phyloP scores from a whole-genome alignment of 1,140 invertebrate genomes.

The Eumeta japonica region DNA sequence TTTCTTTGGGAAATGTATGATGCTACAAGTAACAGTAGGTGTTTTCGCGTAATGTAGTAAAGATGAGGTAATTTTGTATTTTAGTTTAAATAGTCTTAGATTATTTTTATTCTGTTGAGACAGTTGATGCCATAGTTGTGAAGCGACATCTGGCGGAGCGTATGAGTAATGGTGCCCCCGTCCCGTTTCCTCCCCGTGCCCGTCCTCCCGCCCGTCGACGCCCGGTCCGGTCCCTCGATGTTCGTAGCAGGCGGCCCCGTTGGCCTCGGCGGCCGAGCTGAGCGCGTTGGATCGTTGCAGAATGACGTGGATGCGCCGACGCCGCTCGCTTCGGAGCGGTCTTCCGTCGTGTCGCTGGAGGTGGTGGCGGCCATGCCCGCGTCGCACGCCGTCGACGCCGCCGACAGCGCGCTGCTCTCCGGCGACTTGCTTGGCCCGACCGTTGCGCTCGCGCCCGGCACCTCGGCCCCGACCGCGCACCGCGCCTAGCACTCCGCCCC shows the following conservation, averaged over 20 bases:
- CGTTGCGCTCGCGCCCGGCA: slow-evolving; percentile 1
- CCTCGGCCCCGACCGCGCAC: slow-evolving; percentile 4
- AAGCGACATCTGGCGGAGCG: slow-evolving; percentile 16
- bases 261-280: slow-evolving; percentile 40
- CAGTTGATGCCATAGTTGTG: slow-evolving; percentile 9
- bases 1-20: too few species aligned
- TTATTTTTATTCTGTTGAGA: slow-evolving; percentile 9
- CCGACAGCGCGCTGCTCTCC: too few species aligned
- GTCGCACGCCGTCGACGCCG: slow-evolving; percentile 2
- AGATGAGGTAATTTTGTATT: too few species aligned
- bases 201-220: slow-evolving; percentile 25
- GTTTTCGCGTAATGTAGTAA: too few species aligned
- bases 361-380: slow-evolving; percentile 6
- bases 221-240: too few species aligned
- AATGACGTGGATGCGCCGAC: slow-evolving; percentile 51
- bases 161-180: slow-evolving; percentile 39
- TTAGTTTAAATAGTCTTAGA: too few species aligned
- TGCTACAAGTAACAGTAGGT: too few species aligned
- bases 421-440: slow-evolving; percentile 3
- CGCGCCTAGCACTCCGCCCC: slow-evolving; percentile 9
- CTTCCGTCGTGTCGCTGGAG: slow-evolving; percentile 10
- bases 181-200: slow-evolving; percentile 9
- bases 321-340: slow-evolving; percentile 27
- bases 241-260: too few species aligned
- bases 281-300: slow-evolving; percentile 50